These are phyloP conservation scores for Eumacrocentrus americanus DNA, from an alignment of 2,888 invertebrate genomes.

Conservation along the genomic window DNA sequence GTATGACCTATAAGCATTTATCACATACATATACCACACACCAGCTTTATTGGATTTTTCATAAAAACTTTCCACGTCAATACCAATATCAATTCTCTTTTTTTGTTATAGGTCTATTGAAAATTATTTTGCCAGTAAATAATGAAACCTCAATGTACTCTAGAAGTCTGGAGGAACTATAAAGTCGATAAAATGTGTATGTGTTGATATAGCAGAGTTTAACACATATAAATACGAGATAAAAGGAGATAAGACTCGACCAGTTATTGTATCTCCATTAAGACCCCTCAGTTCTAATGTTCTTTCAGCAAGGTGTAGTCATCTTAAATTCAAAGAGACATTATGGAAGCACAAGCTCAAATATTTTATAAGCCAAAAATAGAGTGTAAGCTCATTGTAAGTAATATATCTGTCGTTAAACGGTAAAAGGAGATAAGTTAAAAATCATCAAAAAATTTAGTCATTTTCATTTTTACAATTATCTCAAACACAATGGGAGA, in stretches of 20 bases:
- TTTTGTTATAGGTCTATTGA: too few relatives aligned
- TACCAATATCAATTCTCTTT: not conserved
- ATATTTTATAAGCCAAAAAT: slow-evolving; percentile 31
- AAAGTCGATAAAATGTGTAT: too few relatives aligned
- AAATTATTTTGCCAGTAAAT: too few relatives aligned
- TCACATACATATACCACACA: too few relatives aligned
- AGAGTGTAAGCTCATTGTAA: slow-evolving; percentile 6
- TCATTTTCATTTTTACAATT: not conserved
- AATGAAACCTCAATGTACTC: too few relatives aligned
- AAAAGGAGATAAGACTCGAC: not conserved
- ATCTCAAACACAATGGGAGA: not conserved
- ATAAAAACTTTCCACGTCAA: not conserved
- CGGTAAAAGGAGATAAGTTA: too few relatives aligned
- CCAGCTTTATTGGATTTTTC: not conserved
- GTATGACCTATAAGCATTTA: not conserved
- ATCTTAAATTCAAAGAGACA: not conserved
- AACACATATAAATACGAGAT: not conserved
- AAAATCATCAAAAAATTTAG: too few relatives aligned
- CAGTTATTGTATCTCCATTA: not conserved
- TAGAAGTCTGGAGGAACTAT: too few relatives aligned
- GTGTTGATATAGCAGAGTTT: not conserved
- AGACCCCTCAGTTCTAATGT: not conserved
- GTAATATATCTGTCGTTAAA: too few relatives aligned
- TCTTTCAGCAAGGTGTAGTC: not conserved
- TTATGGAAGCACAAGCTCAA: slow-evolving; percentile 15